phyloP scores from a whole-genome alignment of 1,140 invertebrate species.

The Halesus radiatus region DNA sequence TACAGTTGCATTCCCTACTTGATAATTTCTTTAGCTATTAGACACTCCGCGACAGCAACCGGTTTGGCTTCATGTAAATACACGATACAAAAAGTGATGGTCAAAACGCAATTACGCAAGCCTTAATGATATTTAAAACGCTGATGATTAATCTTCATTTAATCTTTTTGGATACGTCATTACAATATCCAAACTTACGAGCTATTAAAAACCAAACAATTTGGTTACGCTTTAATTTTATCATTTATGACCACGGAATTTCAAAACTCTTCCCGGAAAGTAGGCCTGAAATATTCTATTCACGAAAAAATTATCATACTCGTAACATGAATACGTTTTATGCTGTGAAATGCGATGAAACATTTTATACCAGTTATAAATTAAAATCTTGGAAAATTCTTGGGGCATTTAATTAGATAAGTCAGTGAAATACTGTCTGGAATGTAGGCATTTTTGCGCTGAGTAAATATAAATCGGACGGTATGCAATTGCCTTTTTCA shows the following conservation, averaged over 20 bases:
- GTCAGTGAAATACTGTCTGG: not conserved
- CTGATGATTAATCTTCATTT: not conserved
- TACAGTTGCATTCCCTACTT: not conserved
- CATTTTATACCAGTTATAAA: no score
- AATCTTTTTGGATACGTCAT: not conserved
- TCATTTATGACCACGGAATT: not conserved
- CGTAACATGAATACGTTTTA: not conserved
- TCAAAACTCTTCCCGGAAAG: not conserved
- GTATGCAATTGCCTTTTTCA: no score
- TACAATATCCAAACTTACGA: not conserved
- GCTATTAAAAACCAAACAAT: not conserved
- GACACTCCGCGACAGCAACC: not conserved
- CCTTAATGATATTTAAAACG: constrained; percentile 6
- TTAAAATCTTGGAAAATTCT: no score
- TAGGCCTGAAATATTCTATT: not conserved
- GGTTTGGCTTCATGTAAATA: not conserved
- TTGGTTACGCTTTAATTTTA: not conserved
- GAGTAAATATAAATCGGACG: no score
- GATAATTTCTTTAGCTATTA: not conserved
- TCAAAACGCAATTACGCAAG: not conserved
- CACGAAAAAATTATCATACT: not conserved
- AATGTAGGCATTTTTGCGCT: no score
- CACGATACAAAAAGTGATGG: not conserved
- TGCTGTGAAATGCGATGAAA: no score
- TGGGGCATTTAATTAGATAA: no score